Conservation (phyloP, 2,888 invertebrate species). For the Eurytoma adleriae region DNA sequence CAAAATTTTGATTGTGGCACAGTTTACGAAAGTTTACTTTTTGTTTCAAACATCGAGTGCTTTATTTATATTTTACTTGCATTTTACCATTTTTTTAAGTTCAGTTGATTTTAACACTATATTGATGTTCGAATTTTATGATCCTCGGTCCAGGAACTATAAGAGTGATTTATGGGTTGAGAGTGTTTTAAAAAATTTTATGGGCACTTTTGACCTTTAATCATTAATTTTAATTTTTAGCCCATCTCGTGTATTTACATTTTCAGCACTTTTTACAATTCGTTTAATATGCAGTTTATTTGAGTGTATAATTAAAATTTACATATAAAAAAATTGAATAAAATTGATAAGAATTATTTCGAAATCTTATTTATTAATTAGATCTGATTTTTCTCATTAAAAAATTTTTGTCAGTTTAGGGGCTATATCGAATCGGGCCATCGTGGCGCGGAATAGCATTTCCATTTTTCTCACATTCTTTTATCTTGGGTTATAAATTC, state of each 20-base stretch:
- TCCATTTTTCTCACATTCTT: conserved; percentile 61
- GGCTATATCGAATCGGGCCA: conserved; percentile 35
- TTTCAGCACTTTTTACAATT: no score
- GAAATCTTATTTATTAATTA: not conserved
- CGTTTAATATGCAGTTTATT: no score
- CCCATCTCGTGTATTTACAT: no score
- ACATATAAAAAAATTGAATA: no score
- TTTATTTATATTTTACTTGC: not conserved
- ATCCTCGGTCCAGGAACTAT: not conserved
- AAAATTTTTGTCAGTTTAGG: conserved; percentile 18
- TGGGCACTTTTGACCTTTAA: conserved; percentile 12
- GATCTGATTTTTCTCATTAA: conserved; percentile 25
- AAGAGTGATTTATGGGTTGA: conserved; percentile 15
- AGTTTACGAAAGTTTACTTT: no score
- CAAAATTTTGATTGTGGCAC: no score
- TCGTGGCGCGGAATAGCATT: conserved; percentile 55
- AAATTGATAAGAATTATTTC: not conserved
- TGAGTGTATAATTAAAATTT: no score
- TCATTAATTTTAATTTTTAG: conserved; percentile 20
- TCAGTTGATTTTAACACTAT: conserved; percentile 3
- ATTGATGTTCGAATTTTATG: conserved; percentile 5
- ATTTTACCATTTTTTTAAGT: no score
- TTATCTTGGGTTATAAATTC: conserved; percentile 63
- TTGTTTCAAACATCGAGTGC: no score
- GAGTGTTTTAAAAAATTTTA: conserved; percentile 11